These are phyloP conservation scores for Chionoecetes opilio DNA, from an alignment of 1,140 invertebrate species.

Conservation along the genomic window DNA sequence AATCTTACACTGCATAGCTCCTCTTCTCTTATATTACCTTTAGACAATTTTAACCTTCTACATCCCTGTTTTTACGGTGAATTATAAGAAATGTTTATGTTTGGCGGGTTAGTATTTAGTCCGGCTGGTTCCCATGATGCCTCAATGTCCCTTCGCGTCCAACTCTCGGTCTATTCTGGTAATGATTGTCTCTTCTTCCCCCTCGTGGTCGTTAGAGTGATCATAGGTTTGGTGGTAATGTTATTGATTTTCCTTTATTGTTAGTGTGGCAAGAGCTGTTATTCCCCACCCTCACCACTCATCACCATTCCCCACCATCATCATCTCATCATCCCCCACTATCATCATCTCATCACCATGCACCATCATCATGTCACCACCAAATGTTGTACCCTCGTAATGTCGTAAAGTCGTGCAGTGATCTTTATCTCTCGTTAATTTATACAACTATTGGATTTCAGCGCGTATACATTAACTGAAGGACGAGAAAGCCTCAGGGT, in stretches of 20 bases:
- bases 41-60: background rate
- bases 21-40: background rate
- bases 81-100: background rate
- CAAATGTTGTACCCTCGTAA: background rate
- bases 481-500: background rate
- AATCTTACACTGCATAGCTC: background rate
- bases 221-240: no score
- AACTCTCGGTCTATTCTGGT: no score
- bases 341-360: conserved; percentile 38
- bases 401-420: conserved; percentile 5
- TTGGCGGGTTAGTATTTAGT: background rate
- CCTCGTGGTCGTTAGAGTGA: no score
- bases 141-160: no score
- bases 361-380: conserved; percentile 35
- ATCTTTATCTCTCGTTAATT: background rate
- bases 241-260: no score
- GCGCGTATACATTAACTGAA: background rate
- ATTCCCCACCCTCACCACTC: no score
- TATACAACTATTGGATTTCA: background rate
- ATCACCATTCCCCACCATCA: background rate
- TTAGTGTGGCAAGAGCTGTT: no score
- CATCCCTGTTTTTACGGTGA: background rate
- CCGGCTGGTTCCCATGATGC: background rate
- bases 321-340: conserved; percentile 37
- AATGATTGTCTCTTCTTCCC: no score